Conservation (phyloP, 2,113 vertebrate genomes). For the Pollimyrus isidori region DNA sequence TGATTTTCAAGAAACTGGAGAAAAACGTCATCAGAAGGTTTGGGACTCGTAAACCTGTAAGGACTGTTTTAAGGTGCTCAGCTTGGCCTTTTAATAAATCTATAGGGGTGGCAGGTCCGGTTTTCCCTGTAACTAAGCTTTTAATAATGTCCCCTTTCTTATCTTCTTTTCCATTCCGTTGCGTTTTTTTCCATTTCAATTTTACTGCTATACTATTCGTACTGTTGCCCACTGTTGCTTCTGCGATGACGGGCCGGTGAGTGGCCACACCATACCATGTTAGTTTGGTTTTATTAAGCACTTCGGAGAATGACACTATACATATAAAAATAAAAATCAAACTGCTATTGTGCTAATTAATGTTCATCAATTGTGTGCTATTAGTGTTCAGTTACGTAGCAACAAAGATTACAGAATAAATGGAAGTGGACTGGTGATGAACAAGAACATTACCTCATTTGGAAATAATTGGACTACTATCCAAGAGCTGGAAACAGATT, state of each 20-base stretch:
- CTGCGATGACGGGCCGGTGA: neutral
- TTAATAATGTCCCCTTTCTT: neutral
- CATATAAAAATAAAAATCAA: neutral
- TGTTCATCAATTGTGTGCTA: too few relatives aligned
- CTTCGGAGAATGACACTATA: neutral
- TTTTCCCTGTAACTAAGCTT: neutral
- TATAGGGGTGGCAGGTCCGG: neutral
- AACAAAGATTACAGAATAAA: neutral
- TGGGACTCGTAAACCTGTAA: neutral
- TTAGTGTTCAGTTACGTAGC: neutral
- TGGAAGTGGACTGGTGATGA: neutral
- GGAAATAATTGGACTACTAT: neutral
- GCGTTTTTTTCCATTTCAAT: neutral
- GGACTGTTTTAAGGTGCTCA: neutral
- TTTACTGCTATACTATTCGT: neutral
- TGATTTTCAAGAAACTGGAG: neutral
- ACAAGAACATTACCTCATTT: neutral
- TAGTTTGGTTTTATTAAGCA: neutral
- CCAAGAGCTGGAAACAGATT: neutral
- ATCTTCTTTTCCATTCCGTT: neutral
- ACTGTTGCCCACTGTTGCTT: neutral
- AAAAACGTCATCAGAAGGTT: neutral
- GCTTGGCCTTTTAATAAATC: neutral
- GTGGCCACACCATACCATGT: too few relatives aligned
- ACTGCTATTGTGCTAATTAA: neutral